A percentile compares a stretch with the other conserved stretches of the same genome.
phyloP scores from a whole-genome alignment of 2,797 vertebrate genomes.

The Hirundo rustica region DNA sequence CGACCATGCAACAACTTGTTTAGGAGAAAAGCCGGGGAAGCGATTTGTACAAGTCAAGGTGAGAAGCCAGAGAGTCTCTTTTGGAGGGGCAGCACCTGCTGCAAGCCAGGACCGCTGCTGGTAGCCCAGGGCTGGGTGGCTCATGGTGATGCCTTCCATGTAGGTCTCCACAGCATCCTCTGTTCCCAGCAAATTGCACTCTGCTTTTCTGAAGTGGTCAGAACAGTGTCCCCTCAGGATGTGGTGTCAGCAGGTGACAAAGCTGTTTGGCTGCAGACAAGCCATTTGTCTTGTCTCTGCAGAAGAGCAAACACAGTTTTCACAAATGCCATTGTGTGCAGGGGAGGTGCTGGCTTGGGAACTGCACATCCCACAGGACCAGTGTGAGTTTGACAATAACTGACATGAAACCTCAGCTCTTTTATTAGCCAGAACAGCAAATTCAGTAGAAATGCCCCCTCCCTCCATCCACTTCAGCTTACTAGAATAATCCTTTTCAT shows the following conservation, averaged over 20 bases:
- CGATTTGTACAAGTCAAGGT: not conserved
- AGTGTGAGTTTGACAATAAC: not conserved
- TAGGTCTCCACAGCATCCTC: not conserved
- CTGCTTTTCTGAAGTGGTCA: not conserved
- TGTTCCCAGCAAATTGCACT: not conserved
- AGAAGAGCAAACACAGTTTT: not conserved
- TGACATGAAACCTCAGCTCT: not conserved
- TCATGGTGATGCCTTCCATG: rapidly evolving
- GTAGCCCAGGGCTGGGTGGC: rapidly evolving
- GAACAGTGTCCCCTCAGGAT: not conserved
- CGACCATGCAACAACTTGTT: not conserved
- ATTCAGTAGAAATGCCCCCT: not conserved
- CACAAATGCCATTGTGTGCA: not conserved
- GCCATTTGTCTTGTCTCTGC: not conserved
- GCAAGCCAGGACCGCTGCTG: not conserved
- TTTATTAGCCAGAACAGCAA: not conserved
- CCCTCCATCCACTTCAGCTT: not conserved
- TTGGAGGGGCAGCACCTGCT: not conserved
- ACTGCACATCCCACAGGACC: not conserved
- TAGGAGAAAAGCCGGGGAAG: not conserved
- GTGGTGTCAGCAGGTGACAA: not conserved
- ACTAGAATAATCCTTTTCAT: not conserved
- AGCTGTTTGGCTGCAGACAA: not conserved
- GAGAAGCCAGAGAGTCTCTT: not conserved
- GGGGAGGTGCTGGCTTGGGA: not conserved